Base-by-base conservation (phyloP, 2,797 vertebrate genomes). In the Knipowitschia caucasica region DNA sequence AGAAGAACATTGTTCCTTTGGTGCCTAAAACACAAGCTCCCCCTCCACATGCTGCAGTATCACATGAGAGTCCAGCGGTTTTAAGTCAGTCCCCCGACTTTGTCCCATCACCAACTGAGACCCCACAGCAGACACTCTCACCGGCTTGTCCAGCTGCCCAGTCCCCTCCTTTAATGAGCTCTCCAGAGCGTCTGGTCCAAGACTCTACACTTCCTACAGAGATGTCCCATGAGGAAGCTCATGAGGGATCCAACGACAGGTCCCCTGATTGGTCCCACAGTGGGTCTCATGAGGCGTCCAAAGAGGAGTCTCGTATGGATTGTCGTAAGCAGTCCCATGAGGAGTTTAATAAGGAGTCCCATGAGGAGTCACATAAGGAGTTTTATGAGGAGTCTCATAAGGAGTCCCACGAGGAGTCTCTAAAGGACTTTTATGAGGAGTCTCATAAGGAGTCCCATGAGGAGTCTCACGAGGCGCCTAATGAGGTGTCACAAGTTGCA, bases 381-480 rank as follows among this genome's bases (percentile, higher is more conserved):
- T n/a, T n/a, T n/a, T n/a, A n/a, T n/a, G n/a, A n/a, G n/a, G n/a
- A n/a, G n/a, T n/a, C n/a, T n/a, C n/a, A n/a, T n/a, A n/a, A n/a
- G n/a, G 35, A 7, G 2, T 20, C 35, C 17, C 17, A 44, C 12
- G 77, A 72, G 53, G 89, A 8, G 2, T 30, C 90, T 64, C 80
- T 25, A 24, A 76, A 71, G 53, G 88, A 7, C n/a, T n/a, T n/a
- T n/a, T n/a, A n/a, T n/a, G n/a, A n/a, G n/a, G n/a, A n/a, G n/a
- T n/a, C n/a, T n/a, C n/a, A n/a, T n/a, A n/a, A n/a, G n/a, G 35
- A 7, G 2, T 20, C 35, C 17, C 17, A 44, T 12, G 77, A 72
- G 53, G 89, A 8, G 2, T 30, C 90, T 64, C 80, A 44, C 23
- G 77, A 71, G 53, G 88, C 9, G 1, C 26, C 90, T 65, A 78